Evolutionary conservation across 2,113 vertebrate genomes (phyloP), one percentile per base, ranked within the genome.

Genomic region (Leptobrachium ailaonicum): DNA sequence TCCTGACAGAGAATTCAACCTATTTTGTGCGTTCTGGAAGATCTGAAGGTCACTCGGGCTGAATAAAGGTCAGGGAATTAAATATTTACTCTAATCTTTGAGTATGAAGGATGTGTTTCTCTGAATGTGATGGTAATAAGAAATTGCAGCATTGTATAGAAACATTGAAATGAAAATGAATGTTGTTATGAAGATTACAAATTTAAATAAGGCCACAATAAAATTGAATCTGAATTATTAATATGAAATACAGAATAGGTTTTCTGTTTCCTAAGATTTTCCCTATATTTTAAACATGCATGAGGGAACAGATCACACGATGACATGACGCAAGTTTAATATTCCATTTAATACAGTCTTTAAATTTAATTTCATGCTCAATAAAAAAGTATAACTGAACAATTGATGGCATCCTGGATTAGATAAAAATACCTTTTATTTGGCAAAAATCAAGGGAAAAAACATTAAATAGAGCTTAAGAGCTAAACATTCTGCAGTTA

Each of bases 361-460:
- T 73, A 42, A 41, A 53, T 73, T 44, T 41, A 74, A 74, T 74
- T 58, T 43, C 12, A 62, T 62, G 72, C 56, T 43, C 14, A 9
- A 58, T 74, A 74, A 74, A 74, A 7, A 74, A 74, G 72, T 41
- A 62, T 74, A 62, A 32, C 72, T 44, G 41, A 74, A 63, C 7
- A 62, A 10, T 53, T 54, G 14, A 11, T 56, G 47, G 47, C 8
- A 50, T 50, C 8, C 47, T 5, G 4, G 4, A 50, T 50, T 50
- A 50, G 47, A 50, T 50, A 5, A 50, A 50, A 50, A 50, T 50
- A 50, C 47, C 4, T 4, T 50, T 50, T 50, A 50, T 32, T 32
- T 32, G 8, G 8, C 4, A 50, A 4, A 50, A 50, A 50, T 50
- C 47, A 50, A 50, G 8, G 8, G 4, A 50, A 50, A 8, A 50